A percentile compares a stretch with the other conserved stretches of the same genome.
Evolutionary conservation across 2,113 vertebrate genomes (phyloP).

Genomic region (Cromileptes altivelis): DNA sequence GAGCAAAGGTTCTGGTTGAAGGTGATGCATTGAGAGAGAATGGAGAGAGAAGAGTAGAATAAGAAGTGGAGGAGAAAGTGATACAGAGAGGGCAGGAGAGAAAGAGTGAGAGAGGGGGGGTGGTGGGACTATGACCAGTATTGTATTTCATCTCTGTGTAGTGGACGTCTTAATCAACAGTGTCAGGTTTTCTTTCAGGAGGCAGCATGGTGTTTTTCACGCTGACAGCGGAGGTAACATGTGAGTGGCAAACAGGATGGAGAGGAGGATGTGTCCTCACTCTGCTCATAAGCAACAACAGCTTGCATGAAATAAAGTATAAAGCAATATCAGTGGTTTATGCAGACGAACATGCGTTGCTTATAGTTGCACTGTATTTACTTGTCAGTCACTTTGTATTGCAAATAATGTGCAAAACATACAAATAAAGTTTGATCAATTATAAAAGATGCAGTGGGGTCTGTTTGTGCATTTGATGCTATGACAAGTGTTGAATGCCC

Average conservation of each 20-base stretch:
- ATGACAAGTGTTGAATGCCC: no score
- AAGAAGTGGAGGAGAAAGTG: conserved; percentile 31
- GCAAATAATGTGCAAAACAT: no score
- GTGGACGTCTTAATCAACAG: conserved; percentile 89
- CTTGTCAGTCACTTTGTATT: no score
- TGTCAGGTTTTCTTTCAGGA: conserved; percentile 86
- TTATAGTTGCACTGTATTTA: no score
- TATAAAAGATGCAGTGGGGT: no score
- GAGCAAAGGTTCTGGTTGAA: conserved; percentile 45
- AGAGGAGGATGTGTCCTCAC: conserved; percentile 15
- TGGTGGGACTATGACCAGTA: conserved; percentile 56
- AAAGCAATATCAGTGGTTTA: no score
- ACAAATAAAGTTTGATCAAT: no score
- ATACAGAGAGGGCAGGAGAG: conserved; percentile 12
- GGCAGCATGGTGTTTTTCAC: conserved; percentile 67
- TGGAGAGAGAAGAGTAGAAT: neutral
- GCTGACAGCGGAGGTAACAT: conserved; percentile 63
- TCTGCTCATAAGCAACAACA: conserved; percentile 25
- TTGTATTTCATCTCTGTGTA: conserved; percentile 90
- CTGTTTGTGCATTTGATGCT: no score
- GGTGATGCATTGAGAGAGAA: conserved; percentile 26
- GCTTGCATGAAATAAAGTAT: neutral
- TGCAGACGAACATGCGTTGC: no score
- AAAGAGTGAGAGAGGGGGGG: conserved; percentile 6
- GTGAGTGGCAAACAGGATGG: conserved; percentile 35